Evolutionary conservation across 2,797 vertebrate species (phyloP), one percentile per base, ranked within the genome.

Genomic region (Oreochromis mossambicus): DNA sequence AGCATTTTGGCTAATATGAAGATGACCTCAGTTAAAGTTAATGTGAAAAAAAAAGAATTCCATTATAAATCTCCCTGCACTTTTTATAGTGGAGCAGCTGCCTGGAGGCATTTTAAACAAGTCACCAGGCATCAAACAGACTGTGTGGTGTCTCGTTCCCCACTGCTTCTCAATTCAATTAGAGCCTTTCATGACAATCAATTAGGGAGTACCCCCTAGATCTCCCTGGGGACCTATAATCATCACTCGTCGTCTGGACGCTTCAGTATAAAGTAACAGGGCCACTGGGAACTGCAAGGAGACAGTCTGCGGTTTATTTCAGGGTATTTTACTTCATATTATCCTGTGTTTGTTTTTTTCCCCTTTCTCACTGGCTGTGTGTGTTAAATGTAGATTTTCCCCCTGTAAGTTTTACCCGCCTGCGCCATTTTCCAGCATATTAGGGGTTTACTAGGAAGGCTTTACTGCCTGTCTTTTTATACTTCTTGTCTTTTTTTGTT

Each of bases 181-280:
- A 95, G 80, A 90, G 92, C 90, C 87, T 91, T 95, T 95, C 92
- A 94, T 94, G 86, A 92, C 92, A 96, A 95, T 95, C 95, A 95
- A 94, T 96, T 96, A 95, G 94, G 90, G 86, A 91, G 95, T 88
- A 89, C 91, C 95, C 94, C 94, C 93, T 88, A 93, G 92, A 93
- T 94, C 94, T 96, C 96, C 96, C 95, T 88, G 79, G 95, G 94
- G 94, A 94, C 93, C 95, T 92, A 92, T 96, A 97, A 96, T 97
- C 96, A 96, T 95, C 96, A 89, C 87, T 88, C 88, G 80, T 92
- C 86, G 88, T 89, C 93, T 93, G 79, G 83, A 86, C 12, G 81
- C 88, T 76, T 81, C 79, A 66, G 73, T 55, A 50, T 75, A 75
- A 75, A 75, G 61, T 48, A 66, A 77, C 52, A 3, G 87, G 82